phyloP scores from a whole-genome alignment of 2,113 vertebrate genomes.

The Cygnus atratus region DNA sequence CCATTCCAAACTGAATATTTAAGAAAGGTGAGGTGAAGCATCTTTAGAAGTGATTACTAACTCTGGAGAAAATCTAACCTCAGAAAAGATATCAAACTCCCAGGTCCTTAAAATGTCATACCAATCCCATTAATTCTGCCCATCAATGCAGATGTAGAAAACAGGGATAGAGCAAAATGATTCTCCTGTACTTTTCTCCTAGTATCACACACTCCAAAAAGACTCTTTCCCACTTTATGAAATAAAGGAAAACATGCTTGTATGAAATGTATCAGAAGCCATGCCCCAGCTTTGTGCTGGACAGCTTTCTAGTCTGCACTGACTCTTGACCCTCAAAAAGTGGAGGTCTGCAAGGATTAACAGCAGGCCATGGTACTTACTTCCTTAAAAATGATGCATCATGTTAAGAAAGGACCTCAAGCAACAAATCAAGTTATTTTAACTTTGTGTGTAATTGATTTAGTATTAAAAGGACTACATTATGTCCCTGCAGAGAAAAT shows the following conservation, averaged over 20 bases:
- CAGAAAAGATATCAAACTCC: neutral
- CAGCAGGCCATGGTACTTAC: neutral
- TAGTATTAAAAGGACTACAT: constrained; percentile 40
- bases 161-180: neutral
- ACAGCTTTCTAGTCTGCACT: neutral
- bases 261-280: neutral
- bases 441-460: constrained; percentile 45
- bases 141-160: neutral
- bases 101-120: neutral
- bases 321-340: neutral
- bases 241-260: neutral
- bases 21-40: neutral
- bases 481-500: constrained; percentile 45
- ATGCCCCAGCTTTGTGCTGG: neutral
- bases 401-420: neutral
- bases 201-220: neutral
- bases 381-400: neutral
- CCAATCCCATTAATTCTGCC: neutral
- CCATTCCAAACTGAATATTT: neutral
- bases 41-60: neutral
- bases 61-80: neutral
- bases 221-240: neutral
- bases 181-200: neutral
- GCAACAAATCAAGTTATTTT: constrained; percentile 44
- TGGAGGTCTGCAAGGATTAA: neutral